These are phyloP conservation scores for Bugulina stolonifera DNA, from an alignment of 2,888 invertebrate species.

Conservation along the genomic window DNA sequence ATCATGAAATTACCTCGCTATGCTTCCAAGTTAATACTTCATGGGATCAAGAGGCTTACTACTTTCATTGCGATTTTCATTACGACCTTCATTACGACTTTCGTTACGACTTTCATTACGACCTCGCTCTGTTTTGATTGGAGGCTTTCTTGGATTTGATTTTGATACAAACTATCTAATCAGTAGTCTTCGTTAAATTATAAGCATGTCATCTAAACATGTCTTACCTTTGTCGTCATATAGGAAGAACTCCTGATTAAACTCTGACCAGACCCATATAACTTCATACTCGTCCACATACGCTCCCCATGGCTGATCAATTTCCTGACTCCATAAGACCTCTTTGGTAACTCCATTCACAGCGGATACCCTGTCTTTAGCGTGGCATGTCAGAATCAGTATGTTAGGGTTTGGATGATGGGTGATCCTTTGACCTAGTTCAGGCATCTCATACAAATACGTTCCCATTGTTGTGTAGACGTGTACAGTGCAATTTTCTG, in stretches of 20 bases:
- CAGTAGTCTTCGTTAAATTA: too few relatives aligned
- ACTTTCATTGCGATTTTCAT: too few relatives aligned
- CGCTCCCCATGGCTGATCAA: conserved; percentile 8
- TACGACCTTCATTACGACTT: too few relatives aligned
- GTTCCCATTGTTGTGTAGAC: not conserved
- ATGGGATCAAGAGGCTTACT: too few relatives aligned
- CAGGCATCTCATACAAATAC: not conserved
- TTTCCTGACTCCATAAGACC: not conserved
- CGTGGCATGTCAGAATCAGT: not conserved
- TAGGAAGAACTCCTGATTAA: not conserved
- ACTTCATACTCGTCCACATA: conserved; percentile 1
- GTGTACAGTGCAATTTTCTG: not conserved
- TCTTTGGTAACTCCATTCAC: conserved; percentile 3
- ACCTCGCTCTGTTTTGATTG: too few relatives aligned
- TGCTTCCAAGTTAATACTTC: too few relatives aligned
- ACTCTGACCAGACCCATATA: conserved; percentile 23
- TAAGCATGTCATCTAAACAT: too few relatives aligned
- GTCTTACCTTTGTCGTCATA: conserved; percentile 18
- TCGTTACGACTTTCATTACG: too few relatives aligned
- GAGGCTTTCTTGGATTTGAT: too few relatives aligned
- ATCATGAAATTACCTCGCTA: too few relatives aligned
- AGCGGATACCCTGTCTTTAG: not conserved
- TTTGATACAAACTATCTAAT: too few relatives aligned
- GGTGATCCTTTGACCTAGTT: not conserved
- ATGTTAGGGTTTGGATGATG: not conserved